Evolutionary conservation across 2,113 vertebrate genomes (phyloP).

Genomic region (Vombatus ursinus): DNA sequence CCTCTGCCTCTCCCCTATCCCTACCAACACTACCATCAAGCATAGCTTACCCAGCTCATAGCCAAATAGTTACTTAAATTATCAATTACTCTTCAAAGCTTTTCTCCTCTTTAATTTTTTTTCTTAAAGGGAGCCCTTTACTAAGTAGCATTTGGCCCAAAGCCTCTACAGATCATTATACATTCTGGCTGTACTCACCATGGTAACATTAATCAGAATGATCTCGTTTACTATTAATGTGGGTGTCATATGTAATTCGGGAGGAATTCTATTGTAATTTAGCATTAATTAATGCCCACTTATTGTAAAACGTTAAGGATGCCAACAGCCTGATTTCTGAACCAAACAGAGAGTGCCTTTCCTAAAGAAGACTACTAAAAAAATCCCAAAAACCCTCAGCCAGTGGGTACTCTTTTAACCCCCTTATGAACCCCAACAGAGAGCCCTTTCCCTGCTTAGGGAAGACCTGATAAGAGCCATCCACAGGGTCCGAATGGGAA

Average conservation of each 20-base stretch:
- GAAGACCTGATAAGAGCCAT: not conserved
- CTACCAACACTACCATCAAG: not conserved
- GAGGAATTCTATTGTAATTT: slow-evolving; percentile 73
- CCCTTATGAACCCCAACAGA: not conserved
- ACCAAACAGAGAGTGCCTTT: not conserved
- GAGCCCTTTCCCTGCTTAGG: too few relatives aligned
- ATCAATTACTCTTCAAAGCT: slow-evolving; percentile 69
- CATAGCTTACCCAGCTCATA: slow-evolving; percentile 9
- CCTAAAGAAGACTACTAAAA: not conserved
- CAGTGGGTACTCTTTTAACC: not conserved
- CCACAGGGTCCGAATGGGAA: too few relatives aligned
- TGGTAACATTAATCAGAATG: slow-evolving; percentile 70
- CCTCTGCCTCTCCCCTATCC: not conserved
- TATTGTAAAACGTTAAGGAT: slow-evolving; percentile 64
- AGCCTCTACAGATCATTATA: slow-evolving; percentile 69
- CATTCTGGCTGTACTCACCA: slow-evolving; percentile 67
- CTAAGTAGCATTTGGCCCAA: slow-evolving; percentile 70
- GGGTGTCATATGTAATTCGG: slow-evolving; percentile 66
- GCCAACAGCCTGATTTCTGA: slow-evolving; percentile 52
- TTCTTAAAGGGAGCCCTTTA: slow-evolving; percentile 73
- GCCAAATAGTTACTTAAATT: slow-evolving; percentile 72
- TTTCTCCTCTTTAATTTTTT: slow-evolving; percentile 50
- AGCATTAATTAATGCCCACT: slow-evolving; percentile 75
- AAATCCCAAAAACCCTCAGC: not conserved
- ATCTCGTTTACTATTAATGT: slow-evolving; percentile 70